Base-by-base conservation (phyloP, 53 echinoderm and acorn worm genomes). In the Echinarachnius parma region DNA sequence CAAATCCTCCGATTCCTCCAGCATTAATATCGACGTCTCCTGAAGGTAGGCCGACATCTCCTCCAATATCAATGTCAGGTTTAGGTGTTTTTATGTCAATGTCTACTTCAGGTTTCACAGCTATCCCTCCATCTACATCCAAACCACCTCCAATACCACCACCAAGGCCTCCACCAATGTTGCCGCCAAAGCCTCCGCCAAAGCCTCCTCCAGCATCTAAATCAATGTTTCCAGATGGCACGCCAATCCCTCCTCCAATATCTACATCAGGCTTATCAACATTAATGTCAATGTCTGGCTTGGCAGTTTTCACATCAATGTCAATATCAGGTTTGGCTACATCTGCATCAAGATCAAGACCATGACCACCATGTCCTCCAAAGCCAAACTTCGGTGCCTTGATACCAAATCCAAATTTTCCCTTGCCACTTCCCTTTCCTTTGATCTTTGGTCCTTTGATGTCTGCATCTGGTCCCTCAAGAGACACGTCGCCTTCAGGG, bases 381-480 rank as follows among this genome's bases (percentile, higher is more conserved):
- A 89, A 89, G 37, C 81, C 53, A 75, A 89, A 80, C 53, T 76
- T 80, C 10, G 63, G 80, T 29, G 70, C 80, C 36, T 75, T 65
- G 21, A 84, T 53, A 53, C 75, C 75, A 79, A 89, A 79, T 64
- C 59, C 77, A 5, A 64, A 79, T 33, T 88, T 88, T 46, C 67
- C 67, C 30, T 78, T 86, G 25, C 76, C 36, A 53, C 55, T 74
- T 46, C 45, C 37, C 46, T 25, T 15, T 29, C 59, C 54, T 34
- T 34, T 61, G n/a, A 23, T n/a, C 30, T 74, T 80, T 34, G 87
- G 84, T 53, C 50, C 54, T 48, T 88, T 65, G 2, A 78, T 46
- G 47, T 78, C 83, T 46, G 62, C 42, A 39, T 78, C 77, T 18
- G 86, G 86, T 19, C 42, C 66, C 28, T 75, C 62, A 48, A 66